Percentiles rank a stretch among this genome's conserved stretches.
These are phyloP conservation scores for Acromyrmex heyeri DNA, from an alignment of 1,140 invertebrate genomes.

Conservation along the genomic window DNA sequence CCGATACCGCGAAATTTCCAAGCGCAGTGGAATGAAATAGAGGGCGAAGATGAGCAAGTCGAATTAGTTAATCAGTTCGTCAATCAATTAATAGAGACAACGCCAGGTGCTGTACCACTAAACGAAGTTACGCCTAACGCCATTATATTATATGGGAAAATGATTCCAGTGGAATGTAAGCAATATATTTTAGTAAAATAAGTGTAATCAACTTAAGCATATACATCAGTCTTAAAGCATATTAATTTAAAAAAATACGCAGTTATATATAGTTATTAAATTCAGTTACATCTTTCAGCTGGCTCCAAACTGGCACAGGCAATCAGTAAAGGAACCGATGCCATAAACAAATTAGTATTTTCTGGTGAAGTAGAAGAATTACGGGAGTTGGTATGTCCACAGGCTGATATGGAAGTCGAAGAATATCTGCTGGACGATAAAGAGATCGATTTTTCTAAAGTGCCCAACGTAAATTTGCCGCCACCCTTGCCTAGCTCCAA, in stretches of 20 bases:
- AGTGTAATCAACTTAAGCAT: constrained; percentile 2
- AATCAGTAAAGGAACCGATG: constrained; percentile 91
- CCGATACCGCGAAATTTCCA: constrained; percentile 98
- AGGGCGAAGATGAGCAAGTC: constrained; percentile 88
- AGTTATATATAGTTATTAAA: background rate
- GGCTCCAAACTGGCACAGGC: constrained; percentile 91
- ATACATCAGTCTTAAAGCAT: background rate
- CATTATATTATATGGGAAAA: constrained; percentile 93
- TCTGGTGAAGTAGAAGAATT: constrained; percentile 93
- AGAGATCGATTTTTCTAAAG: constrained; percentile 84
- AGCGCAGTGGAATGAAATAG: constrained; percentile 97
- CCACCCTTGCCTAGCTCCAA: constrained; percentile 85
- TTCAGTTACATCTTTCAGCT: constrained; percentile 84
- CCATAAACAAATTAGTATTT: constrained; percentile 91
- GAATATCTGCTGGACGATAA: constrained; percentile 87
- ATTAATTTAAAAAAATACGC: background rate
- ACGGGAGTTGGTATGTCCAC: constrained; percentile 90
- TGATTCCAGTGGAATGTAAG: constrained; percentile 91
- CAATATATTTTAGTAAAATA: constrained; percentile 43
- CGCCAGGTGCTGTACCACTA: constrained; percentile 90
- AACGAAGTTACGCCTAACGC: constrained; percentile 91
- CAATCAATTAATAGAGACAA: constrained; percentile 91
- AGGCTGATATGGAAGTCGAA: constrained; percentile 88
- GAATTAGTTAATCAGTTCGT: constrained; percentile 88
- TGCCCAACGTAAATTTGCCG: constrained; percentile 83